These are phyloP conservation scores for Parelbella ahira DNA, from an alignment of 2,888 invertebrate genomes.

Conservation along the genomic window DNA sequence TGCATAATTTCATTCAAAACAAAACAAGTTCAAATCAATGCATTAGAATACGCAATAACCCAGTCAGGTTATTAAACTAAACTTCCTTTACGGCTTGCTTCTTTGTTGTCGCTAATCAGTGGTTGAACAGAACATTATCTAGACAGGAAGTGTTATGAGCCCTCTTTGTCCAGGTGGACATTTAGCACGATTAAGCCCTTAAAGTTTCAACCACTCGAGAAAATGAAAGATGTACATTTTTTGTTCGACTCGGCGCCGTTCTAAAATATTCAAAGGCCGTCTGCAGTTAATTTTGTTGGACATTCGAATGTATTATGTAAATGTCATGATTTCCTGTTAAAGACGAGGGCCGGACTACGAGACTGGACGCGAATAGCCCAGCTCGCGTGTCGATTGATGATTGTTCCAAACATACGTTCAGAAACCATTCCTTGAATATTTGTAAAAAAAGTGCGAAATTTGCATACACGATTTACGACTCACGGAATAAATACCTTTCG, in stretches of 20 bases:
- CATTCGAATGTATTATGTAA: constrained; percentile 70
- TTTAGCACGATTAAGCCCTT: constrained; percentile 29
- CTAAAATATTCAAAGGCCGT: constrained; percentile 51
- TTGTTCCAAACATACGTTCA: constrained; percentile 43
- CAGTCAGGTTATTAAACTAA: constrained; percentile 1
- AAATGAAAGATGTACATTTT: constrained; percentile 33
- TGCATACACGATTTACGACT: constrained; percentile 65
- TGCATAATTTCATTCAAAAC: too few relatives aligned
- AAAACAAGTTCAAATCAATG: background rate
- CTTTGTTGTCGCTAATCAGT: constrained; percentile 12
- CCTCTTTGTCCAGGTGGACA: constrained; percentile 31
- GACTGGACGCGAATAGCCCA: constrained; percentile 45
- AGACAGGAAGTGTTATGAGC: constrained; percentile 43
- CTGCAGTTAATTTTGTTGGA: constrained; percentile 52
- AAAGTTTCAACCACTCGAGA: constrained; percentile 25
- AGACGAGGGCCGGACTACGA: constrained; percentile 32
- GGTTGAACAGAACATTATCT: constrained; percentile 39
- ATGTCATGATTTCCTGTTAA: constrained; percentile 65
- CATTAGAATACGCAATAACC: background rate
- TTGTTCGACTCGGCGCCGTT: constrained; percentile 49
- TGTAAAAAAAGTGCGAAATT: constrained; percentile 51
- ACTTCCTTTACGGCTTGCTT: constrained; percentile 2
- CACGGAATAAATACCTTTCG: constrained; percentile 51
- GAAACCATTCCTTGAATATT: constrained; percentile 52
- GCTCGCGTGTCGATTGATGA: constrained; percentile 54